Percentiles rank a stretch among this genome's conserved stretches.
Evolutionary conservation across 2,888 invertebrate genomes (phyloP).

Genomic region (Melanophora roralis): DNA sequence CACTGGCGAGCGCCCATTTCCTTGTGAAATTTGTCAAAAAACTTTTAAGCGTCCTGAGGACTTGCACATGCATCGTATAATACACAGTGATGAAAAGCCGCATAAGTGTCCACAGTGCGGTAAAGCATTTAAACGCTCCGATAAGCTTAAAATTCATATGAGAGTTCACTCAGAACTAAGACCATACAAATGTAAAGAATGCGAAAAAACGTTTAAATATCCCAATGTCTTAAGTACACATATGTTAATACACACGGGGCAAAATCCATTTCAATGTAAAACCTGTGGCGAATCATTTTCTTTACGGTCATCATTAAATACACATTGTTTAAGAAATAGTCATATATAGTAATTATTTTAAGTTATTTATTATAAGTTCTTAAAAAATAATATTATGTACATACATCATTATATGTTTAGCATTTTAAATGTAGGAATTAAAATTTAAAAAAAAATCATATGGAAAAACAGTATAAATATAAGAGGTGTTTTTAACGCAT

Average conservation of each 20-base stretch:
- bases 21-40: slow-evolving; percentile 71
- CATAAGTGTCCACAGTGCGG: slow-evolving; percentile 67
- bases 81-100: slow-evolving; percentile 72
- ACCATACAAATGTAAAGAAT: slow-evolving; percentile 80
- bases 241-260: slow-evolving; percentile 79
- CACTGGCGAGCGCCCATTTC: slow-evolving; percentile 78
- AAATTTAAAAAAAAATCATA: too few relatives aligned
- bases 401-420: too few relatives aligned
- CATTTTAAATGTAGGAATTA: too few relatives aligned
- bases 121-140: slow-evolving; percentile 69
- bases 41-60: slow-evolving; percentile 81
- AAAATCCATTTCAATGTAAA: slow-evolving; percentile 56
- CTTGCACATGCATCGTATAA: slow-evolving; percentile 82
- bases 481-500: too few relatives aligned
- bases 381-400: too few relatives aligned
- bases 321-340: slow-evolving; percentile 56
- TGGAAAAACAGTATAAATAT: too few relatives aligned
- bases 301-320: slow-evolving; percentile 52
- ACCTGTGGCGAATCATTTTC: slow-evolving; percentile 58
- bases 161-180: slow-evolving; percentile 66
- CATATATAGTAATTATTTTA: slow-evolving; percentile 38
- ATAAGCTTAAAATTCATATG: slow-evolving; percentile 68
- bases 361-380: background rate
- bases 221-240: slow-evolving; percentile 83
- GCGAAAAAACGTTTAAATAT: slow-evolving; percentile 82